Percentiles rank a stretch among this genome's conserved stretches.
phyloP scores from a whole-genome alignment of 2,113 vertebrate genomes.

The Athene noctua region DNA sequence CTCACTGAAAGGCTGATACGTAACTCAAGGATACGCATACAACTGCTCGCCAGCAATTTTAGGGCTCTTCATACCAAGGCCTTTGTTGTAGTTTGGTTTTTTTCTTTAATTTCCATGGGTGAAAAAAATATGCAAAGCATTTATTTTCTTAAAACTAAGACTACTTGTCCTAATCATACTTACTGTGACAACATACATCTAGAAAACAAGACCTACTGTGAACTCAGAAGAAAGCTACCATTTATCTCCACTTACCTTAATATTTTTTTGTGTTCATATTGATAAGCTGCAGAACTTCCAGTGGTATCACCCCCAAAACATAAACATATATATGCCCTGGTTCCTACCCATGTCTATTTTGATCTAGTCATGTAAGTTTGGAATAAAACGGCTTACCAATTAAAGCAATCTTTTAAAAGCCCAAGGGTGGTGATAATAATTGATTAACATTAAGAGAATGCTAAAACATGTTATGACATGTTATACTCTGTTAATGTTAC shows the following conservation, averaged over 20 bases:
- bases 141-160: not conserved
- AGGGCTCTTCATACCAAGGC: fast-evolving
- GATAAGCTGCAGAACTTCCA: not conserved
- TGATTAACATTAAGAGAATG: not conserved
- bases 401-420: not conserved
- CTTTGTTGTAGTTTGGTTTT: not conserved
- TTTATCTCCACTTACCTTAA: not conserved
- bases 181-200: not conserved
- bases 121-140: not conserved
- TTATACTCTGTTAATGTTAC: not conserved
- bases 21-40: fast-evolving
- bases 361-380: not conserved
- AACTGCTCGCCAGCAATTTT: not conserved
- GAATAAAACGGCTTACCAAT: not conserved
- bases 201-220: not conserved
- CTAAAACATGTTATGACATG: not conserved
- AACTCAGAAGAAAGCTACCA: not conserved
- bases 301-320: not conserved
- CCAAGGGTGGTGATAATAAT: not conserved
- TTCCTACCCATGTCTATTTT: not conserved
- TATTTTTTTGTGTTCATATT: not conserved
- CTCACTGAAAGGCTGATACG: fast-evolving
- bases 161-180: not conserved
- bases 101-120: not conserved
- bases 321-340: too few species aligned